Conservation (phyloP, 2,888 invertebrate genomes). For the Clusia tigrina region DNA sequence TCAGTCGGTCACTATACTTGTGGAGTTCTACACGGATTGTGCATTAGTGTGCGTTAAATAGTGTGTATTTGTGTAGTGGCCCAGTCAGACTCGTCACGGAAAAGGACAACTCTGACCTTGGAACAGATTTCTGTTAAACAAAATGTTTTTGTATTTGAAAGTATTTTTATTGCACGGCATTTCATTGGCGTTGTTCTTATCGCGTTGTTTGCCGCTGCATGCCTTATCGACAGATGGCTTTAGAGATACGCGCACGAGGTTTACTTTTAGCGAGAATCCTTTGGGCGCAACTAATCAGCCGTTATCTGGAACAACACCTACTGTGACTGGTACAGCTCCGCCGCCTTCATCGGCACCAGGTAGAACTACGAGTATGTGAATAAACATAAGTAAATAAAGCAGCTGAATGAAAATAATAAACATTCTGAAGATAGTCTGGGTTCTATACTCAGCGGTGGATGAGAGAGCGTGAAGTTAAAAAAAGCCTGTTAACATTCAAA, state of each 20-base stretch:
- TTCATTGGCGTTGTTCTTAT: constrained; percentile 19
- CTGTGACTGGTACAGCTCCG: background rate
- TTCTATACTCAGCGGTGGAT: no score
- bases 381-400: no score
- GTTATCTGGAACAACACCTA: no score
- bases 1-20: constrained; percentile 26
- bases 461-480: no score
- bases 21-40: constrained; percentile 10
- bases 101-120: background rate
- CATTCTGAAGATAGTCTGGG: no score
- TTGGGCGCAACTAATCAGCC: no score
- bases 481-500: no score
- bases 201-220: background rate
- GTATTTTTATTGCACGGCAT: background rate
- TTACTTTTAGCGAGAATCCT: background rate
- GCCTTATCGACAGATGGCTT: constrained; percentile 1
- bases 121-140: background rate
- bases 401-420: no score
- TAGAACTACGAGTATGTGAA: no score
- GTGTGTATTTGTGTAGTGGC: background rate
- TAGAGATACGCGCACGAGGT: background rate
- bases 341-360: background rate
- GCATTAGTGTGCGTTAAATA: background rate
- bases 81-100: background rate
- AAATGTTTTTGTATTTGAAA: constrained; percentile 17